Evolutionary conservation across 2,113 vertebrate genomes (phyloP), one percentile per base, ranked within the genome.

Genomic region (Psilopogon haemacephalus): DNA sequence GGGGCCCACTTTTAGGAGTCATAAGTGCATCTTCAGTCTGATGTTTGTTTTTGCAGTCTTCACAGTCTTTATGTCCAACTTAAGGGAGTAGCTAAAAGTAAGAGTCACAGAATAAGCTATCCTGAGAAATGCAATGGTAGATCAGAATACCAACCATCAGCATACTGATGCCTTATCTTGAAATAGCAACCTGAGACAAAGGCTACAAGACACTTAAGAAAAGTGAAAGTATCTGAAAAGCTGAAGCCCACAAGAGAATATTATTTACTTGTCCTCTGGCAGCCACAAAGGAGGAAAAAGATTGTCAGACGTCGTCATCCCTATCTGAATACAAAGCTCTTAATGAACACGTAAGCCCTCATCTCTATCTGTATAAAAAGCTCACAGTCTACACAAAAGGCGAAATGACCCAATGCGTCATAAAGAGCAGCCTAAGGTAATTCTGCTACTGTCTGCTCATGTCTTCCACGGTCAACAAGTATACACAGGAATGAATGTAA

Each of bases 231-330:
- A 12, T 37, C 12, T 37, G n/a, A 69, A 35, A 54, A 81, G 2
- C 10, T 35, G 26, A 9, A 46, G 17, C 8, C 15, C 1, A 0
- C 1, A 17, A 13, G 6, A 48, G 9, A 55, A 21, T 26, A 46
- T 9, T 74, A 24, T 6, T 63, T 84, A 40, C 6, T 35, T 59
- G 4, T 27, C 19, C 7, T 72, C 23, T 73, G 72, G 40, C 24
- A 76, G 21, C 8, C 32, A 30, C 8, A 60, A 12, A 58, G 20
- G 18, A 75, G 21, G 7, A 87, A 82, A 78, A 1, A 55, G 5
- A 50, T 14, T 32, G 6, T 16, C 15, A 78, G 42, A 71, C 17
- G 3, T 35, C 6, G 15, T 64, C 8, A 26, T 28, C 11, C 8
- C 4, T 59, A 10, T 26, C 21, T 46, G 56, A 63, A 72, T 17